Evolutionary conservation across 2,797 vertebrate genomes (phyloP).

Genomic region (Alfaro cultratus): DNA sequence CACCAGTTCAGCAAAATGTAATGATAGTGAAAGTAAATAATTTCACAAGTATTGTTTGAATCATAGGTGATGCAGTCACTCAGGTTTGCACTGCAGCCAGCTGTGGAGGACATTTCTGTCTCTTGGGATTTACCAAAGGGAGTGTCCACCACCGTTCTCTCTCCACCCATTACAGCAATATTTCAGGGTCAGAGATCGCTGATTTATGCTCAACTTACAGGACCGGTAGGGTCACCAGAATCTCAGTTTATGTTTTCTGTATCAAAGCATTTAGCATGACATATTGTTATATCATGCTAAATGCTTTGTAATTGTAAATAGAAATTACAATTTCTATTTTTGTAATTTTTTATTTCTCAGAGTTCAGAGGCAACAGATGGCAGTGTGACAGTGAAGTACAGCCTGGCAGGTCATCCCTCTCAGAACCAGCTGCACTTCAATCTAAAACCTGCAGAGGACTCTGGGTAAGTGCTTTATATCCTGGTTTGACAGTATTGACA

Average conservation of each 20-base stretch:
- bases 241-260: no score
- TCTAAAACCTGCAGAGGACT: conserved; percentile 68
- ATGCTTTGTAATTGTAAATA: no score
- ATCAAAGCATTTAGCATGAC: no score
- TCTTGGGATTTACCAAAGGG: conserved; percentile 76
- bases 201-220: conserved; percentile 76
- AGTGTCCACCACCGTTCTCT: conserved; percentile 74
- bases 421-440: conserved; percentile 74
- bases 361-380: conserved; percentile 60
- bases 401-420: conserved; percentile 70
- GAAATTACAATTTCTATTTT: no score
- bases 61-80: conserved; percentile 82
- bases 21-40: not conserved
- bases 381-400: conserved; percentile 77
- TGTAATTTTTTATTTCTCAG: no score
- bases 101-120: conserved; percentile 67
- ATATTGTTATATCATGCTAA: no score
- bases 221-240: conserved; percentile 59
- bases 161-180: conserved; percentile 75
- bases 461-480: conserved; percentile 68
- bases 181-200: conserved; percentile 86
- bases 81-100: conserved; percentile 80
- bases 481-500: not conserved
- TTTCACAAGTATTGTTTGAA: not conserved
- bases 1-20: not conserved